These are phyloP conservation scores for Athalia circularis DNA, from an alignment of 2,888 invertebrate species.

Conservation along the genomic window DNA sequence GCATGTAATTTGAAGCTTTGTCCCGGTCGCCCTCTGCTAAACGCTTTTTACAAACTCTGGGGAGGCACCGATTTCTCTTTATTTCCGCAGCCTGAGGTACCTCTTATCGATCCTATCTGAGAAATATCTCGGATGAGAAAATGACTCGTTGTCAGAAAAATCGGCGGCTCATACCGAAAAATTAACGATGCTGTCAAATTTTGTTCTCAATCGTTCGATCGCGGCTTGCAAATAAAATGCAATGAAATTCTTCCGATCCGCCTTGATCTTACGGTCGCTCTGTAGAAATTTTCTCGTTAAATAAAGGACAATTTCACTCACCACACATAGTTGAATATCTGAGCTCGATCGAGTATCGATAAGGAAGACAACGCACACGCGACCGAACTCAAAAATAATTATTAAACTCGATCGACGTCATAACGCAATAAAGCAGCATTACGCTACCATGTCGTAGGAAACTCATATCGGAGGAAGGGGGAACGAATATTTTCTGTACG, in stretches of 20 bases:
- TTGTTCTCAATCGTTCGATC: no score
- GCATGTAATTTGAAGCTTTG: slow-evolving; percentile 35
- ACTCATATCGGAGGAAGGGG: slow-evolving; percentile 29
- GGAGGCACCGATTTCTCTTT: slow-evolving; percentile 12
- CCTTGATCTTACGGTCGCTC: no score
- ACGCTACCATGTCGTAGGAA: slow-evolving; percentile 4
- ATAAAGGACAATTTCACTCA: neutral
- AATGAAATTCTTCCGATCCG: no score
- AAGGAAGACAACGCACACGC: neutral
- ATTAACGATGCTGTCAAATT: no score
- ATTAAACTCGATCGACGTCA: slow-evolving; percentile 11
- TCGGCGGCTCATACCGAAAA: neutral
- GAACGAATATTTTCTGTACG: slow-evolving; percentile 68
- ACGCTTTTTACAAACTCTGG: neutral
- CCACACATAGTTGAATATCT: neutral
- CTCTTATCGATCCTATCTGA: no score
- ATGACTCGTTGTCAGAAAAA: neutral
- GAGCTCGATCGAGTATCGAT: neutral
- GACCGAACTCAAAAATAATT: slow-evolving; percentile 22
- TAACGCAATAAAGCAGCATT: slow-evolving; percentile 21
- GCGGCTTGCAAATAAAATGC: no score
- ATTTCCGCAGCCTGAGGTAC: neutral
- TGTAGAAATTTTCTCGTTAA: no score
- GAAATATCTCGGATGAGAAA: slow-evolving; percentile 11
- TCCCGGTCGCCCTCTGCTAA: slow-evolving; percentile 23